Base-by-base conservation (phyloP, 1,140 invertebrate genomes). In the Rhyzopertha dominica region DNA sequence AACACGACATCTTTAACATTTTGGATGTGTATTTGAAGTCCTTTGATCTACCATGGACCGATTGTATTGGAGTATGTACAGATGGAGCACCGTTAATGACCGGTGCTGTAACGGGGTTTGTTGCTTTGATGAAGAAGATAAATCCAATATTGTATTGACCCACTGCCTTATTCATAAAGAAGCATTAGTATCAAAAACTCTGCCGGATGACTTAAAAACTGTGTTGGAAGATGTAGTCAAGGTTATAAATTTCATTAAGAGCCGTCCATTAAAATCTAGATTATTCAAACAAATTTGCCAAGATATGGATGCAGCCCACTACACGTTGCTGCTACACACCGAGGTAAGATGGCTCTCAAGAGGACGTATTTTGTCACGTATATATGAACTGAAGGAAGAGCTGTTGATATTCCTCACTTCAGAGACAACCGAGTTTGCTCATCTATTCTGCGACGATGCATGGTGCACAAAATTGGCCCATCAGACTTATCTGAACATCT, bases 31-130 rank as follows among this genome's bases (percentile, higher is more conserved):
- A 13, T 14, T 13, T 32, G 30, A 14, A 32, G 30, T 32, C 13
- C 10, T 32, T 55, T 46, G 50, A 56, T 48, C 18, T 60, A 29
- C 39, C 22, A 34, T 64, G 56, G 51, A 50, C 56, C 16, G 43
- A 52, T 42, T 60, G 55, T 31, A 51, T 65, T 53, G 63, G 56
- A 23, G 56, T 67, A 55, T 69, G 62, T 47, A 69, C 62, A 53
- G 66, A 69, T 60, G 61, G 61, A 45, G 63, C 64, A 46, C 59
- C 49, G 53, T 52, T 63, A 32, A 68, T 69, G 65, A 57, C 60
- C 17, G 60, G 62, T 48, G 54, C 49, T 52, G 47, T 47, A 58
- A 58, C 49, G 51, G 13, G 30, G 30, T 32, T n/a, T n/a, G n/a
- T n/a, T n/a, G n/a, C n/a, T n/a, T n/a, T n/a, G n/a, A n/a, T 48